phyloP scores from a whole-genome alignment of 2,888 invertebrate species.

The Rotaria sp. region DNA sequence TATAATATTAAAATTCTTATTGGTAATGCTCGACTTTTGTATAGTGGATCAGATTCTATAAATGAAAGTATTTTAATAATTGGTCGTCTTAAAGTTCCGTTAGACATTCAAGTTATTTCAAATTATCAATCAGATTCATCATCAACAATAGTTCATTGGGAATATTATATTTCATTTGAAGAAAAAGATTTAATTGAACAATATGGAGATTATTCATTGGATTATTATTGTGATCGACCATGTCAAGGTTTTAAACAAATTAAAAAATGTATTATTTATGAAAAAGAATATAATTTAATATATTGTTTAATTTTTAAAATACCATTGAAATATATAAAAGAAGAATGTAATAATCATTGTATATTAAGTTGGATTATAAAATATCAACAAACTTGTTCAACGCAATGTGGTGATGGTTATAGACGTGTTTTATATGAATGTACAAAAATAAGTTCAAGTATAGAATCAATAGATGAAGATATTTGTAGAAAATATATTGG shows the following conservation, averaged over 20 bases:
- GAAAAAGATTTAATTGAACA: not conserved
- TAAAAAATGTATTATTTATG: not conserved
- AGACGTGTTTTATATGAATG: constrained; percentile 17
- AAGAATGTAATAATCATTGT: not conserved
- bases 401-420: constrained; percentile 11
- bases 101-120: constrained; percentile 6
- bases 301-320: constrained; percentile 1
- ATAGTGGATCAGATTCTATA: not conserved
- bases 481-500: not conserved
- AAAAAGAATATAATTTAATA: not conserved
- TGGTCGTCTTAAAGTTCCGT: not conserved
- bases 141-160: not conserved
- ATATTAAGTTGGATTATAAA: not conserved
- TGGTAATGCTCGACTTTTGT: not conserved
- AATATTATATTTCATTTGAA: not conserved
- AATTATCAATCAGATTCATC: not conserved
- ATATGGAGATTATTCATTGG: not conserved
- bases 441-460: not conserved
- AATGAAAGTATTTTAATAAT: constrained; percentile 13
- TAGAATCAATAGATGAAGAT: not conserved
- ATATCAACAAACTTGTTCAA: constrained; percentile 21
- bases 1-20: not conserved
- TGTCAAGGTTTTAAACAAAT: constrained; percentile 16
- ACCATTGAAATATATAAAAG: not conserved
- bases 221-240: constrained; percentile 18